Evolutionary conservation across 2,113 vertebrate genomes (phyloP).

Genomic region (Trematocara nigrifrons): DNA sequence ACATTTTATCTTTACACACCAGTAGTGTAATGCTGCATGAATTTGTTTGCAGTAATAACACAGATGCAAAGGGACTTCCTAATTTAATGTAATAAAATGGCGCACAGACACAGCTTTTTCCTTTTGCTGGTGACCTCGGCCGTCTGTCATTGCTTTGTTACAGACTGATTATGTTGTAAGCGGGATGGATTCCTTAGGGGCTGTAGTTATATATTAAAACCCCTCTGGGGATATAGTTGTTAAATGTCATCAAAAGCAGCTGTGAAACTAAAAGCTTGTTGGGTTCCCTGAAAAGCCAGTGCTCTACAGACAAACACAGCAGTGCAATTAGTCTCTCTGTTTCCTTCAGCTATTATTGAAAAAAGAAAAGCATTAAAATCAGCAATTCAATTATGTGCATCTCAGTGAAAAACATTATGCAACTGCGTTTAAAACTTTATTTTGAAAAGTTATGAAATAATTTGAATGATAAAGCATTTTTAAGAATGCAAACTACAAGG

Average conservation of each 20-base stretch:
- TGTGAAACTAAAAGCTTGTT: neutral
- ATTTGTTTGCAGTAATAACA: neutral
- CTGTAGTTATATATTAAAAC: slow-evolving; percentile 15
- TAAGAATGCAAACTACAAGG: neutral
- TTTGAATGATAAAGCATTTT: neutral
- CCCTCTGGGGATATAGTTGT: slow-evolving; percentile 1
- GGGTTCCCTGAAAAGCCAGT: neutral
- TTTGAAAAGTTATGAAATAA: neutral
- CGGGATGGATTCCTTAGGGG: neutral
- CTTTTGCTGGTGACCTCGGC: neutral
- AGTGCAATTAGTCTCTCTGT: neutral
- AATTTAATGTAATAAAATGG: slow-evolving; percentile 10
- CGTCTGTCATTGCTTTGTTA: slow-evolving; percentile 19
- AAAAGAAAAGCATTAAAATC: slow-evolving; percentile 4
- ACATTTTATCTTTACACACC: neutral
- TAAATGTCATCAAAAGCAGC: slow-evolving; percentile 27
- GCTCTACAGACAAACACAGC: neutral
- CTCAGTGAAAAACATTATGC: neutral
- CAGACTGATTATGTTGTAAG: neutral
- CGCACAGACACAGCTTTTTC: neutral
- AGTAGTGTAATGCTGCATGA: neutral
- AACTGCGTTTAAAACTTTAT: neutral
- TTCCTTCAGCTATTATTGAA: neutral
- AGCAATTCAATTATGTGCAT: neutral
- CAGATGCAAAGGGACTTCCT: neutral